These are phyloP conservation scores for Forbesichthys papilliferus DNA, from an alignment of 2,113 vertebrate species.

Conservation along the genomic window DNA sequence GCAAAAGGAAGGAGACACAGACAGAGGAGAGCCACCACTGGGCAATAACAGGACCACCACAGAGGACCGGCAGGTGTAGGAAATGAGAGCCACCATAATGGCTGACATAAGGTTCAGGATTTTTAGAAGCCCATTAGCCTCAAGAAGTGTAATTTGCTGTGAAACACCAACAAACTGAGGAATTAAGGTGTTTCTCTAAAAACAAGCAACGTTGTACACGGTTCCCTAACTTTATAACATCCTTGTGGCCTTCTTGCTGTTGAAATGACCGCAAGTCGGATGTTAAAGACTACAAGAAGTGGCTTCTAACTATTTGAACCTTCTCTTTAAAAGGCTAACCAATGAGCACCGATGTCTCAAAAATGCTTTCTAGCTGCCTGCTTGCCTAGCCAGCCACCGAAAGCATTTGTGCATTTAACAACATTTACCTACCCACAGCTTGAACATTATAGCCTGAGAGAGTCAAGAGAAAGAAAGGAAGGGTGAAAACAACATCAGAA, in stretches of 20 bases:
- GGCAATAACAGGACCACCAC: constrained; percentile 32
- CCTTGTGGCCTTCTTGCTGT: too few species aligned
- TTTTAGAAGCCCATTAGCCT: not conserved
- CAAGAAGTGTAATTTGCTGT: too few species aligned
- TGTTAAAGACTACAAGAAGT: not conserved
- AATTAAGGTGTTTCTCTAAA: not conserved
- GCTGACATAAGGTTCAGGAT: constrained; percentile 43
- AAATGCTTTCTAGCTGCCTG: constrained; percentile 67
- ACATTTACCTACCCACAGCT: constrained; percentile 76
- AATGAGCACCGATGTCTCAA: constrained; percentile 30
- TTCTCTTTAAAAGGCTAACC: constrained; percentile 33
- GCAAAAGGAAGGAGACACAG: constrained; percentile 15
- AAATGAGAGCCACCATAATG: constrained; percentile 24
- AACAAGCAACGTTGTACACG: not conserved
- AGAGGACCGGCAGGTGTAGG: constrained; percentile 20
- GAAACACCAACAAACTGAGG: not conserved
- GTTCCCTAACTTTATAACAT: too few species aligned
- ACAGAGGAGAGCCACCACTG: constrained; percentile 22
- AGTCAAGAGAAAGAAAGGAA: constrained; percentile 37
- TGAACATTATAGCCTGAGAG: constrained; percentile 73
- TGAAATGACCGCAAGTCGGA: too few species aligned
- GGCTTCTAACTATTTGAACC: constrained; percentile 30
- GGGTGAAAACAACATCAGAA: constrained; percentile 49
- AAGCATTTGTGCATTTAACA: constrained; percentile 60
- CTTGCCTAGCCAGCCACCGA: constrained; percentile 26